Base-by-base conservation (phyloP, 2,113 vertebrate species). In the Penelope pileata region DNA sequence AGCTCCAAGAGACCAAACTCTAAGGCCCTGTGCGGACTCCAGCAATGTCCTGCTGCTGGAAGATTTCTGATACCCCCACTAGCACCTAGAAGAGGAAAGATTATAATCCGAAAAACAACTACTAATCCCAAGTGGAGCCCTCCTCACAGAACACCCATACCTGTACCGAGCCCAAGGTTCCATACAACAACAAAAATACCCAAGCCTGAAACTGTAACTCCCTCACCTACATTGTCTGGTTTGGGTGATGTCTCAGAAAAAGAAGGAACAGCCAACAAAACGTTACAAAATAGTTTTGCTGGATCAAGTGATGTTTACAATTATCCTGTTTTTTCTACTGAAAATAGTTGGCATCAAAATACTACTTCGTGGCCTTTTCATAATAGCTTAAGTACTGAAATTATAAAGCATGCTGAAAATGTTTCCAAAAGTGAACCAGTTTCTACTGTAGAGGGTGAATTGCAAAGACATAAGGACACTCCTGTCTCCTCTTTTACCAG, bases 11-110 rank as follows among this genome's bases (percentile, higher is more conserved):
- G 98, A 92, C 99, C 99, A 56, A 98, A 99, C 18, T 98, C 99
- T 64, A 98, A 98, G 88, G 98, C 98, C 7, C 97, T 99, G 4
- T 99, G 99, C 88, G 99, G 98, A 60, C 98, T 99, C 78, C 99
- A 99, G 96, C 99, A 98, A 70, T 99, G 99, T 94, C 98, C 98
- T 7, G 97, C 97, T 18, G 83, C 92, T 38, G 95, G 97, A 82
- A 98, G 95, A 60, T 93, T 96, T 42, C 85, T 96, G 1, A 93
- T 84, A 43, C 94, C 79, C 27, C 82, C 76, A 34, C 81, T 94
- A 73, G 93, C 90, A 79, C 91, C 97, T 81, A 97, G 86, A 67
- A 97, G 69, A 94, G 95, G 90, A 94, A 95, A 68, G 66, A 85
- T 94, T 36, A 76, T 92, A 59, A 93, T 70, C 90, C 94, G 93